A percentile compares a stretch with the other conserved stretches of the same genome.
These are phyloP conservation scores for Strix aluco DNA, from an alignment of 2,113 vertebrate genomes.

Conservation along the genomic window DNA sequence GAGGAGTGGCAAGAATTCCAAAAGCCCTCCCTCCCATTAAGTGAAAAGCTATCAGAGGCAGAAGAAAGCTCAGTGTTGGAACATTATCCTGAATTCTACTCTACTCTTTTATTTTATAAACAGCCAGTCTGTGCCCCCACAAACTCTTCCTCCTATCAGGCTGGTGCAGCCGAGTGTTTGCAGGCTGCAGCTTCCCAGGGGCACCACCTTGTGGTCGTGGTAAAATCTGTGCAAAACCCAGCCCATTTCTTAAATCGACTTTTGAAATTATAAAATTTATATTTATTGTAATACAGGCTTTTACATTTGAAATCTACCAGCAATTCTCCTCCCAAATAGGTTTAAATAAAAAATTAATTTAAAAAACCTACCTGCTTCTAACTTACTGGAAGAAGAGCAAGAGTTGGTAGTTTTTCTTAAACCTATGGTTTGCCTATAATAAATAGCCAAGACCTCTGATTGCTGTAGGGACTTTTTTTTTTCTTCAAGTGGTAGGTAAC, in stretches of 20 bases:
- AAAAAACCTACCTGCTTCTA: neutral
- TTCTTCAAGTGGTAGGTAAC: neutral
- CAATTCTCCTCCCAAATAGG: neutral
- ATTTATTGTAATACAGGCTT: neutral
- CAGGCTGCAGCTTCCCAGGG: neutral
- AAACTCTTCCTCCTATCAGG: neutral
- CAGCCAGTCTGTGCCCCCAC: neutral
- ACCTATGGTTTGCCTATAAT: neutral
- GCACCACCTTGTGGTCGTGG: constrained; percentile 60
- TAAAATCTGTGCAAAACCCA: neutral
- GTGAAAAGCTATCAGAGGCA: neutral
- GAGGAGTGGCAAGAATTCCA: neutral
- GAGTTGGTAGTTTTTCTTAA: neutral
- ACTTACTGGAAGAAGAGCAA: neutral
- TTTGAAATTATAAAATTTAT: neutral
- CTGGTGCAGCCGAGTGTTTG: neutral
- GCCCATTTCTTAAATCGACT: rapidly evolving
- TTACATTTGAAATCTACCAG: neutral
- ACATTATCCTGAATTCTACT: neutral
- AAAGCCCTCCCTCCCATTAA: neutral
- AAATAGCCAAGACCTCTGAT: neutral
- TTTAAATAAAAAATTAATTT: neutral
- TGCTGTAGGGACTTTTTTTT: neutral
- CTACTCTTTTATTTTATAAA: neutral
- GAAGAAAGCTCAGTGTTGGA: neutral